Evolutionary conservation across 2,113 vertebrate genomes (phyloP).

Genomic region (Pogonocichla stellata): DNA sequence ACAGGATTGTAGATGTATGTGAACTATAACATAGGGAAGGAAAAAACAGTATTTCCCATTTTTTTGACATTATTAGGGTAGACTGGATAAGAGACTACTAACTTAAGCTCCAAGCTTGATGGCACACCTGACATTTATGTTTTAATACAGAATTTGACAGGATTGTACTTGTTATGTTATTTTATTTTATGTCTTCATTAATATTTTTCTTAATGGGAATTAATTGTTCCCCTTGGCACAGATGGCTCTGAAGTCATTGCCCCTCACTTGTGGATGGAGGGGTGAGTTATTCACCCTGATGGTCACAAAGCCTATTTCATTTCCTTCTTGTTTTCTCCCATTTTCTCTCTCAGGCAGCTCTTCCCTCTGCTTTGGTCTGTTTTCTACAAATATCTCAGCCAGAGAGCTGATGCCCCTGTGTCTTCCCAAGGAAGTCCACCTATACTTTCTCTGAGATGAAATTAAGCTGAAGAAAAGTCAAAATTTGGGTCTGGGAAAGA

Average conservation of each 20-base stretch:
- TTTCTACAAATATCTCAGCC: neutral
- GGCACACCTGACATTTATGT: neutral
- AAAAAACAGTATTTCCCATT: neutral
- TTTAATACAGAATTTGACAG: neutral
- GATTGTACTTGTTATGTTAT: neutral
- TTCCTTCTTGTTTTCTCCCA: neutral
- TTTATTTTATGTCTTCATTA: neutral
- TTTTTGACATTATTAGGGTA: neutral
- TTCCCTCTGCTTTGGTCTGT: neutral
- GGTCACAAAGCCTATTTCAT: neutral
- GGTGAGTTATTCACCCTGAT: neutral
- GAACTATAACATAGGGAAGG: neutral
- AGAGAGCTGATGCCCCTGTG: neutral
- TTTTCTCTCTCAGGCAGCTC: neutral
- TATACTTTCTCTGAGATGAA: neutral
- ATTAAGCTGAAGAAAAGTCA: neutral
- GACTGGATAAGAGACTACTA: neutral
- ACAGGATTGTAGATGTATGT: neutral
- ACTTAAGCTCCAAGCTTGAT: neutral
- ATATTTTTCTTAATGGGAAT: neutral
- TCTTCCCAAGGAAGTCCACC: neutral
- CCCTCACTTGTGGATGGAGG: neutral
- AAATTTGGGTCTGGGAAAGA: neutral
- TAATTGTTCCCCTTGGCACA: neutral
- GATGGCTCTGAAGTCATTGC: fast-evolving